Base-by-base conservation (phyloP, 2,888 invertebrate genomes). In the Seira sanloemensis region DNA sequence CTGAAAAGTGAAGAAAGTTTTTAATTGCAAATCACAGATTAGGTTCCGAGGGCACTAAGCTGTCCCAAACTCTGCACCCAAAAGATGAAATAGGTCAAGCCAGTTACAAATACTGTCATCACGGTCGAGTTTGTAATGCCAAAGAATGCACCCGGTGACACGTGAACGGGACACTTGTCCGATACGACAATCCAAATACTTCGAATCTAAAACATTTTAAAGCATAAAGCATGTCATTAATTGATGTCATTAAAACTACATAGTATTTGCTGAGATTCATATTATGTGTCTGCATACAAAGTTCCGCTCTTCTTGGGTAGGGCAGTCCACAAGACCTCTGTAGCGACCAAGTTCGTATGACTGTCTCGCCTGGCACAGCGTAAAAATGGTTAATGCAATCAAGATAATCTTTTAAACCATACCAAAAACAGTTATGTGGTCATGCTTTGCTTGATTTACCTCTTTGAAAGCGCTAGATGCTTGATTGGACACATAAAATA, bases 171-270 rank as follows among this genome's bases (percentile, higher is more conserved):
- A 46, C 58, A 75, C 21, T 76, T 81, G 9, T 81, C 76, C 0
- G 81, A 58, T 12, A 76, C 82, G 2, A 82, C 62, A 19, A 82
- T 72, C 82, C 82, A 82, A 4, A 82, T 75, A 21, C 82, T 77
- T 25, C 82, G 72, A 54, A 82, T 67, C 82, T 82, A 62, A 27
- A 46, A 12, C n/a, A n/a, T n/a, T n/a, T n/a, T n/a, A n/a, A n/a
- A n/a, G n/a, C n/a, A n/a, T n/a, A n/a, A n/a, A n/a, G n/a, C n/a
- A n/a, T n/a, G n/a, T n/a, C n/a, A n/a, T n/a, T n/a, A n/a, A n/a
- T n/a, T n/a, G n/a, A n/a, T n/a, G n/a, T n/a, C n/a, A 23, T 46
- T 46, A 67, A 9, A n/a, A n/a, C 9, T n/a, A 67, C 24, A 25
- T 5, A 67, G 21, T 7, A 24, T 25, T 21, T 27, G 37, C 19